These are phyloP conservation scores for Paratilapia polleni DNA, from an alignment of 2,113 vertebrate genomes.

Conservation along the genomic window DNA sequence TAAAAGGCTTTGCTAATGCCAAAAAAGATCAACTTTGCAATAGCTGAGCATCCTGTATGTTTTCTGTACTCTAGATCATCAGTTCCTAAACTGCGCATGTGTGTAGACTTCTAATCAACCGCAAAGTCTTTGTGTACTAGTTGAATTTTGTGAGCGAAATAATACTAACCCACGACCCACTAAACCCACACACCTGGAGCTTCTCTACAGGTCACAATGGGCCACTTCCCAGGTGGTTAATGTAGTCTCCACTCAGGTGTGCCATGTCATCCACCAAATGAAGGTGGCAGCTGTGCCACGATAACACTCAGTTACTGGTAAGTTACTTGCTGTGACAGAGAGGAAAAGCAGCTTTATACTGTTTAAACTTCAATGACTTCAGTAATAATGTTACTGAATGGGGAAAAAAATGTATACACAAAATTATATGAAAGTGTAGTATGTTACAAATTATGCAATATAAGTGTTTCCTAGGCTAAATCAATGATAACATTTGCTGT, in stretches of 20 bases:
- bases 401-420: too few relatives aligned
- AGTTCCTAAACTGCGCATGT: neutral
- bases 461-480: accelerated
- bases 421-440: too few relatives aligned
- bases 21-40: neutral
- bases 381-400: neutral
- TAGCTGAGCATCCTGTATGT: too few relatives aligned
- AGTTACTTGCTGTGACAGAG: too few relatives aligned
- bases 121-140: neutral
- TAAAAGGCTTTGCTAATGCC: too few relatives aligned
- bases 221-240: neutral
- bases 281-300: too few relatives aligned
- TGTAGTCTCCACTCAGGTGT: neutral
- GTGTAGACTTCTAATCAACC: neutral
- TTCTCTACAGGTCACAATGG: neutral
- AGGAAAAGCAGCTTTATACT: too few relatives aligned
- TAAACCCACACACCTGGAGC: neutral
- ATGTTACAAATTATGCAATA: neutral
- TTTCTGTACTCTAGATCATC: too few relatives aligned
- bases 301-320: too few relatives aligned
- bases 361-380: neutral
- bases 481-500: neutral
- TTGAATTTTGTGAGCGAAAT: neutral
- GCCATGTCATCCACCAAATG: too few relatives aligned
- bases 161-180: neutral